These are phyloP conservation scores for Pangasius krempfi DNA, from an alignment of 2,797 vertebrate genomes.

Conservation along the genomic window DNA sequence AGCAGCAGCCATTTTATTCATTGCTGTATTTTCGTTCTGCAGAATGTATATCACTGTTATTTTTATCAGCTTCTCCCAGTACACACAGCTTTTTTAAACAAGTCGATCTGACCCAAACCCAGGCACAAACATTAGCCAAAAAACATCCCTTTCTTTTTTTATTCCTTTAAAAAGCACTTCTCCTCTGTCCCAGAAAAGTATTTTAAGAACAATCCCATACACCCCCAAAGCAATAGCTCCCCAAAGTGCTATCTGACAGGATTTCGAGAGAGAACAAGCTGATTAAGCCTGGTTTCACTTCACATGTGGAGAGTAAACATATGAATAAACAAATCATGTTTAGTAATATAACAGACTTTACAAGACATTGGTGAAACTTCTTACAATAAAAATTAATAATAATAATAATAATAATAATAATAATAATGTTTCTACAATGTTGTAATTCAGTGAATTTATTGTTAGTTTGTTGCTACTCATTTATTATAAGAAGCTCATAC, in stretches of 20 bases:
- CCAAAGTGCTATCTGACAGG: conserved; percentile 47
- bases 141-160: conserved; percentile 59
- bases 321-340: neutral
- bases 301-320: neutral
- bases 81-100: conserved; percentile 55
- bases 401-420: too few relatives aligned
- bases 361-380: too few relatives aligned
- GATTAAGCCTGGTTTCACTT: conserved; percentile 17
- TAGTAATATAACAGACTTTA: neutral
- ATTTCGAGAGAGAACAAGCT: conserved; percentile 50
- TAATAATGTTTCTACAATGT: too few relatives aligned
- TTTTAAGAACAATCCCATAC: conserved; percentile 57
- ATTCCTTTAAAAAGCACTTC: conserved; percentile 41
- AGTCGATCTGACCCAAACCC: conserved; percentile 33
- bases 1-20: neutral
- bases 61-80: conserved; percentile 65
- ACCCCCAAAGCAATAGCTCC: neutral
- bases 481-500: neutral
- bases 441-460: neutral
- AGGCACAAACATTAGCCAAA: conserved; percentile 54
- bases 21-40: neutral
- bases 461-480: neutral
- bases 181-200: conserved; percentile 58
- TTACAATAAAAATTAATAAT: too few relatives aligned
- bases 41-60: neutral